phyloP scores from a whole-genome alignment of 2,888 invertebrate species.

The Trissolcus brochymenae region DNA sequence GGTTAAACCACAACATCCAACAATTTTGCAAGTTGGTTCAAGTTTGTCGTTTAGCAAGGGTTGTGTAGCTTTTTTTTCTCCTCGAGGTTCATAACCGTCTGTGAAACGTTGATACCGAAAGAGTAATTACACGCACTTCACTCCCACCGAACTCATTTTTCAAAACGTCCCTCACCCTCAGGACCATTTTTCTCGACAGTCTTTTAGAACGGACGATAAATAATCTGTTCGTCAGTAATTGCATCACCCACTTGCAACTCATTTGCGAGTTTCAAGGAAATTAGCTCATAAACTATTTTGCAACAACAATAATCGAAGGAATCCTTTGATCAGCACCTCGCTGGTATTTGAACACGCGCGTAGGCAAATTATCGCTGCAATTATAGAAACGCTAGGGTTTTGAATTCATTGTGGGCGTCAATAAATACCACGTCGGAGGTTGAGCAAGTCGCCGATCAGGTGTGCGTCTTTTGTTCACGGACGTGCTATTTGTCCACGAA shows the following conservation, averaged over 20 bases:
- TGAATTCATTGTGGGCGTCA: constrained; percentile 40
- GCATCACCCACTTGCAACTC: constrained; percentile 44
- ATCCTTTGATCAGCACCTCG: constrained; percentile 39
- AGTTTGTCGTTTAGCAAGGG: neutral
- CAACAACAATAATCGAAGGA: constrained; percentile 39
- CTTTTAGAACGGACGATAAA: constrained; percentile 35
- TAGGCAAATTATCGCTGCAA: constrained; percentile 37
- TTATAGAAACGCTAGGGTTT: neutral
- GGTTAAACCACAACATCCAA: neutral
- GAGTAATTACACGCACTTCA: constrained; percentile 53
- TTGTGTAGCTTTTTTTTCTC: constrained; percentile 20
- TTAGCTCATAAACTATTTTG: constrained; percentile 45
- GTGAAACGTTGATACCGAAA: constrained; percentile 45
- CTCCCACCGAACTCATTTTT: constrained; percentile 41
- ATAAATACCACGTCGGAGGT: constrained; percentile 47
- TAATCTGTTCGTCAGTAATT: constrained; percentile 39
- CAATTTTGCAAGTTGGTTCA: neutral
- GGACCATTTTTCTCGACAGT: constrained; percentile 24
- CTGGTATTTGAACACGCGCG: constrained; percentile 34
- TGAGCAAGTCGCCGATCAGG: constrained; percentile 40
- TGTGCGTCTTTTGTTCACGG: constrained; percentile 52
- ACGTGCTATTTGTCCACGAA: constrained; percentile 68
- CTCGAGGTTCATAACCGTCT: constrained; percentile 33
- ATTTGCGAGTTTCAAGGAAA: constrained; percentile 41
- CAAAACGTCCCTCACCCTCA: constrained; percentile 27